Conservation (phyloP, 1,140 invertebrate species). For the Neodiprion pinetum region DNA sequence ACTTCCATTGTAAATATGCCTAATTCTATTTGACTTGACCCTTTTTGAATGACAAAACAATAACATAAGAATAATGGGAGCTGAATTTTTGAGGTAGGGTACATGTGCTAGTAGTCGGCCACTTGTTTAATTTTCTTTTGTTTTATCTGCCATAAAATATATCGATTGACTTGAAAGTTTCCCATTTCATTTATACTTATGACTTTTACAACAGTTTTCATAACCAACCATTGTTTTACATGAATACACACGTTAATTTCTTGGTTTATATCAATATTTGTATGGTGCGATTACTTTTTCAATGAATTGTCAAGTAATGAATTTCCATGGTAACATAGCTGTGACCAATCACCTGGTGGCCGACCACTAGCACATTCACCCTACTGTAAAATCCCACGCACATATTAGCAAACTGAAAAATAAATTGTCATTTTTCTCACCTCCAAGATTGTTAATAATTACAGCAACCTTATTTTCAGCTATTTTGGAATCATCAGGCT, state of each 20-base stretch:
- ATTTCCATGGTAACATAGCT: too few relatives aligned
- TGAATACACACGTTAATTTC: not conserved
- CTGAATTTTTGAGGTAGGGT: not conserved
- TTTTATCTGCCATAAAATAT: not conserved
- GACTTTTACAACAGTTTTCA: not conserved
- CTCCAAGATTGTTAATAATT: constrained; percentile 40
- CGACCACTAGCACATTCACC: too few relatives aligned
- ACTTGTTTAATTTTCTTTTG: not conserved
- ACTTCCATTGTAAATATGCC: constrained; percentile 68
- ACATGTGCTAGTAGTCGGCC: constrained; percentile 6
- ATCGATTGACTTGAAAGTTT: too few relatives aligned
- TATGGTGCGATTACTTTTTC: too few relatives aligned
- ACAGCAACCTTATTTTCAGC: constrained; percentile 28
- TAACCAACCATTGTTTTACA: not conserved
- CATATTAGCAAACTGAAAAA: too few relatives aligned
- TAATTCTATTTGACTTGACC: constrained; percentile 67
- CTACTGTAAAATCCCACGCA: too few relatives aligned
- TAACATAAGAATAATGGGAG: constrained; percentile 62
- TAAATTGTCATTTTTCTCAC: constrained; percentile 14
- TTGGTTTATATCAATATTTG: too few relatives aligned
- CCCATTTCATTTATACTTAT: not conserved
- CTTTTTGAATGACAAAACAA: constrained; percentile 67
- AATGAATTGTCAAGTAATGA: too few relatives aligned
- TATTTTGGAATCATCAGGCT: not conserved
- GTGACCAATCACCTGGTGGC: too few relatives aligned